A percentile compares a stretch with the other conserved stretches of the same genome.
Conservation (phyloP, 2,113 vertebrate species). For the Ceyx melanurus region DNA sequence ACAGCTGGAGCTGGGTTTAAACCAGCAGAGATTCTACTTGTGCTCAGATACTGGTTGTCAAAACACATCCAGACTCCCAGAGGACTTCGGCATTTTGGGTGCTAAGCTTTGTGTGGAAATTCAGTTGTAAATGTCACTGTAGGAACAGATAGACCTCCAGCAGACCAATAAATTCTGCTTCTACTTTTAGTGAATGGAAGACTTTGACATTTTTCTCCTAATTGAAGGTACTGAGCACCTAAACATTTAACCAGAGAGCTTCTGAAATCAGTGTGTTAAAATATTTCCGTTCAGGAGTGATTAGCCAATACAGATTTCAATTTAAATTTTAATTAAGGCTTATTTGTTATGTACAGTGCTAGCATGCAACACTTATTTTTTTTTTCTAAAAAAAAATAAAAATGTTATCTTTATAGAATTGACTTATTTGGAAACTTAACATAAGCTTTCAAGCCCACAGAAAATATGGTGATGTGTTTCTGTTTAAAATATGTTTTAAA, state of each 20-base stretch:
- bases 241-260: conserved; percentile 5
- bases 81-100: conserved; percentile 25
- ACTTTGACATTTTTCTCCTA: conserved; percentile 12
- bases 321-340: conserved; percentile 75
- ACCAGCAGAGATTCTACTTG: neutral
- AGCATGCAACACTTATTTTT: conserved; percentile 73
- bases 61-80: neutral
- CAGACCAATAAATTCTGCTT: neutral
- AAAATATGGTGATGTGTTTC: conserved; percentile 80
- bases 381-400: conserved; percentile 48
- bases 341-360: conserved; percentile 72
- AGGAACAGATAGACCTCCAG: conserved; percentile 17
- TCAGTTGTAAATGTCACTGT: conserved; percentile 25
- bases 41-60: neutral
- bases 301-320: conserved; percentile 40
- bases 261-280: conserved; percentile 44
- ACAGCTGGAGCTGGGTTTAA: neutral
- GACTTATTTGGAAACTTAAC: conserved; percentile 84
- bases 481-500: conserved; percentile 74
- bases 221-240: neutral
- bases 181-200: neutral
- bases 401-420: conserved; percentile 81
- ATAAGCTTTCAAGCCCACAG: conserved; percentile 83
- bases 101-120: neutral
- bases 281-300: neutral